Conservation (phyloP, 2,113 vertebrate genomes). For the Alaudala cheleensis region DNA sequence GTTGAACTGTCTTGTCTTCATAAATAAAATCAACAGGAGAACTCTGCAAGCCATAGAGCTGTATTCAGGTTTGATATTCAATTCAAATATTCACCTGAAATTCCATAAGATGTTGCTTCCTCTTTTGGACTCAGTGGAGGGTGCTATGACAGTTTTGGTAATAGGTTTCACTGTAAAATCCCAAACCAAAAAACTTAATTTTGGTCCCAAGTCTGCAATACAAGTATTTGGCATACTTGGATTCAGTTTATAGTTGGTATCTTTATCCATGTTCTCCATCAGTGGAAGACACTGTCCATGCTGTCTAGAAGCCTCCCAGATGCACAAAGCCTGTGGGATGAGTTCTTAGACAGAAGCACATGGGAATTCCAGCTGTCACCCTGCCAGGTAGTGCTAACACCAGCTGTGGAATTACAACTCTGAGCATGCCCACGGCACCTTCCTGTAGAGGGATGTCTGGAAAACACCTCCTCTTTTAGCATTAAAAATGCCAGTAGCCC, state of each 20-base stretch:
- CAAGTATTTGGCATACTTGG: not conserved
- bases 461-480: not conserved
- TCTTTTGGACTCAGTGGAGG: not conserved
- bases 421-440: not conserved
- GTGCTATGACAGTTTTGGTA: not conserved
- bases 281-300: not conserved
- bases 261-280: not conserved
- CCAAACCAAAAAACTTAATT: not conserved
- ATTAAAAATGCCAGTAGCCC: not conserved
- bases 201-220: not conserved
- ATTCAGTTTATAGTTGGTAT: not conserved
- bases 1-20: not conserved
- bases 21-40: not conserved
- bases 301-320: not conserved
- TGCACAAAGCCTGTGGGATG: not conserved
- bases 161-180: not conserved
- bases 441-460: not conserved
- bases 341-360: fast-evolving
- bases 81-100: not conserved
- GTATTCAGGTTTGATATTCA: not conserved
- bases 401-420: not conserved
- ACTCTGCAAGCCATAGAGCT: not conserved
- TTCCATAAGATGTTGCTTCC: not conserved
- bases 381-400: not conserved
- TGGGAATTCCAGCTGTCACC: not conserved